A percentile compares a stretch with the other conserved stretches of the same genome.
These are phyloP conservation scores for Esperia sulphurella DNA, from an alignment of 2,888 invertebrate genomes.

Conservation along the genomic window DNA sequence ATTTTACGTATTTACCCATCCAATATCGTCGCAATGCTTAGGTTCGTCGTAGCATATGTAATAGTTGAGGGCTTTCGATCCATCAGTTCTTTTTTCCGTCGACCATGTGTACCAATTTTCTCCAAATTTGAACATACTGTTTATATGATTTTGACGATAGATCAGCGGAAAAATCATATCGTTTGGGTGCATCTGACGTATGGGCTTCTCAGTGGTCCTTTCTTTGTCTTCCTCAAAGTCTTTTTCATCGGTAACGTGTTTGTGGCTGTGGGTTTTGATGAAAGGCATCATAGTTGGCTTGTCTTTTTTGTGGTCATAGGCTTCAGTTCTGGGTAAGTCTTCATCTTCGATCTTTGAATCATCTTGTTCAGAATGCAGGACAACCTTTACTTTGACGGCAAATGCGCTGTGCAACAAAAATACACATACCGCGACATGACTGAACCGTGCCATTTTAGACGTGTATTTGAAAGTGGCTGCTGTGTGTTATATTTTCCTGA, in stretches of 20 bases:
- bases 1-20: constrained; percentile 74
- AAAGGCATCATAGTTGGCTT: constrained; percentile 48
- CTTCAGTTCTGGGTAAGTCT: constrained; percentile 33
- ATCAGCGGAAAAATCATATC: constrained; percentile 66
- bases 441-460: constrained; percentile 35
- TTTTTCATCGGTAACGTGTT: constrained; percentile 32
- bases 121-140: constrained; percentile 71
- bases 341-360: constrained; percentile 58
- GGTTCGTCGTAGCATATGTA: constrained; percentile 69
- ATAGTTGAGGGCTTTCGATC: constrained; percentile 58
- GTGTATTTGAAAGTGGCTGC: constrained; percentile 6
- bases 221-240: constrained; percentile 40
- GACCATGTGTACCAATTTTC: constrained; percentile 74
- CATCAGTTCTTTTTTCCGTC: constrained; percentile 57
- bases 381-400: constrained; percentile 64
- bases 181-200: constrained; percentile 53
- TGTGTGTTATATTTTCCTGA: constrained; percentile 6
- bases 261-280: constrained; percentile 37
- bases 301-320: constrained; percentile 37
- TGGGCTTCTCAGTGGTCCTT: constrained; percentile 40
- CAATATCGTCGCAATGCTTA: constrained; percentile 66
- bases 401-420: constrained; percentile 36
- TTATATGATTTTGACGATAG: constrained; percentile 61
- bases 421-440: constrained; percentile 27
- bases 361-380: constrained; percentile 63